Conservation (phyloP, 2,888 invertebrate species). For the Lochmaea capreae region DNA sequence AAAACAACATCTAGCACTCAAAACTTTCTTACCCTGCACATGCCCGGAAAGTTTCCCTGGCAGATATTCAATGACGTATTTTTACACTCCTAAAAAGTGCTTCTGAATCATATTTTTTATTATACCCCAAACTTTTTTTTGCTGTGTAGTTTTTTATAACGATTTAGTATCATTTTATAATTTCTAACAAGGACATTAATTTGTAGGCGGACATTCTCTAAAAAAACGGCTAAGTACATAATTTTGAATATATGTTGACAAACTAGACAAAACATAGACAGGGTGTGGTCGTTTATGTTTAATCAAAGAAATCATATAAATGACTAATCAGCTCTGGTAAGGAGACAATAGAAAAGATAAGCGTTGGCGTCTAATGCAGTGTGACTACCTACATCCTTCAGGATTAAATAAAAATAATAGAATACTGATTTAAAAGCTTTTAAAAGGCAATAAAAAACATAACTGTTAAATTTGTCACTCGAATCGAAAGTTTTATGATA, state of each 20-base stretch:
- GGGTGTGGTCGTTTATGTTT: conserved; percentile 1
- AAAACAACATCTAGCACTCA: conserved; percentile 13
- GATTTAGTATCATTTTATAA: too few relatives aligned
- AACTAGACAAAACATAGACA: conserved; percentile 3
- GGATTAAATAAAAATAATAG: neutral
- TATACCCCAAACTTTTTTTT: too few relatives aligned
- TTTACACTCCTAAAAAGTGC: neutral
- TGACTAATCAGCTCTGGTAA: conserved; percentile 9
- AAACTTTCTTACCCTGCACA: conserved; percentile 16
- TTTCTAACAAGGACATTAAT: too few relatives aligned
- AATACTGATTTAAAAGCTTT: neutral
- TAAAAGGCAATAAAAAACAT: neutral
- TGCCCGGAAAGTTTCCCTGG: conserved; percentile 8
- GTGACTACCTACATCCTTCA: conserved; percentile 1
- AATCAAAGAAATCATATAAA: neutral
- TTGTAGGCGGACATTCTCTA: neutral
- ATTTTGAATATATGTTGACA: conserved; percentile 1
- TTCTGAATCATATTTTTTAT: neutral
- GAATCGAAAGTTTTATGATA: too few relatives aligned
- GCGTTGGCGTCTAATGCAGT: conserved; percentile 3
- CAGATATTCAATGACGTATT: conserved; percentile 11
- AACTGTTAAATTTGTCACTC: too few relatives aligned
- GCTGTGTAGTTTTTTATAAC: too few relatives aligned
- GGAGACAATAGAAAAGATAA: neutral
- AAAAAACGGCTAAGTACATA: neutral